phyloP scores from a whole-genome alignment of 2,797 vertebrate genomes.

The Carduelis carduelis region DNA sequence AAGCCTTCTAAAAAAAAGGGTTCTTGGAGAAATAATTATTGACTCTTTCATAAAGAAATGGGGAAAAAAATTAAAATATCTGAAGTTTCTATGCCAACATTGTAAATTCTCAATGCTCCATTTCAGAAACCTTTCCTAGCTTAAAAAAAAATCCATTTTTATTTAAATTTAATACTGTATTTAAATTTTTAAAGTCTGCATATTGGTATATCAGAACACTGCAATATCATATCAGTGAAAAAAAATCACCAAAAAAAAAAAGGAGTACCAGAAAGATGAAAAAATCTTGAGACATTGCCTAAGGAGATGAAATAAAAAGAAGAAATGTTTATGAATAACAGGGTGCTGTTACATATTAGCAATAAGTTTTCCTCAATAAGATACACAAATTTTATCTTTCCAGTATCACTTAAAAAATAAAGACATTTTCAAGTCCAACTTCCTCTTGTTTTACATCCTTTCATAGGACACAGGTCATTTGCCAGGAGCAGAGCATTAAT shows the following conservation, averaged over 20 bases:
- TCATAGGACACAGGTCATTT: background rate
- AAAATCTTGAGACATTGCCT: background rate
- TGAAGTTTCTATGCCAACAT: background rate
- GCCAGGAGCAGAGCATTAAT: background rate
- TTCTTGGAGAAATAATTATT: background rate
- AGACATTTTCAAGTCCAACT: background rate
- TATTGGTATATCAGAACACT: background rate
- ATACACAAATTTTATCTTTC: background rate
- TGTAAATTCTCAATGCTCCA: background rate
- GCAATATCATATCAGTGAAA: background rate
- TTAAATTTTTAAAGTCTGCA: background rate
- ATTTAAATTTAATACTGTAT: background rate
- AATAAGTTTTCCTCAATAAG: background rate
- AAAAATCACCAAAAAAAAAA: background rate
- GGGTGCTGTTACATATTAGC: background rate
- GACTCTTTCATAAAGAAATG: rapidly evolving
- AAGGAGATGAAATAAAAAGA: background rate
- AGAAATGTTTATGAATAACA: background rate
- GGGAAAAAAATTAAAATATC: background rate
- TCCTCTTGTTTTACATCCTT: background rate
- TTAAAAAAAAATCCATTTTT: background rate
- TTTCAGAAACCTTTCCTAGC: background rate
- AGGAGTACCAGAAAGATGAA: background rate
- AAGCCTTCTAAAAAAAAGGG: background rate
- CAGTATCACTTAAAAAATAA: background rate